Conservation (phyloP, 2,113 vertebrate species). For the human (Homo sapiens) region GRCh38 chr1:35739001-35739500, state of each 20-base stretch:
- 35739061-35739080: too few species aligned
- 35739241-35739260: slow-evolving; percentile 96
- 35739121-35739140: slow-evolving; percentile 84
- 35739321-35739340: neutral
- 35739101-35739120: neutral
- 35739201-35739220: slow-evolving; percentile 96
- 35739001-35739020: too few species aligned
- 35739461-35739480: slow-evolving; percentile 94
- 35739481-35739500: slow-evolving; percentile 96
- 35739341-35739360: slow-evolving; percentile 62
- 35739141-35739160: slow-evolving; percentile 97
- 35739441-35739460: slow-evolving; percentile 86
- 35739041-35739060: too few species aligned
- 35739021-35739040: too few species aligned
- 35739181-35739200: slow-evolving; percentile 95
- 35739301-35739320: accelerated
- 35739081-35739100: too few species aligned
- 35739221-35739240: slow-evolving; percentile 93
- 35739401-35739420: slow-evolving; percentile 95
- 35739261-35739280: neutral
- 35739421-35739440: slow-evolving; percentile 95
- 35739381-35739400: slow-evolving; percentile 92
- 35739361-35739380: slow-evolving; percentile 98
- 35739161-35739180: slow-evolving; percentile 93
- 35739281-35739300: neutral